Base-by-base conservation (phyloP, 1,140 invertebrate genomes). In the Triops cancriformis region DNA sequence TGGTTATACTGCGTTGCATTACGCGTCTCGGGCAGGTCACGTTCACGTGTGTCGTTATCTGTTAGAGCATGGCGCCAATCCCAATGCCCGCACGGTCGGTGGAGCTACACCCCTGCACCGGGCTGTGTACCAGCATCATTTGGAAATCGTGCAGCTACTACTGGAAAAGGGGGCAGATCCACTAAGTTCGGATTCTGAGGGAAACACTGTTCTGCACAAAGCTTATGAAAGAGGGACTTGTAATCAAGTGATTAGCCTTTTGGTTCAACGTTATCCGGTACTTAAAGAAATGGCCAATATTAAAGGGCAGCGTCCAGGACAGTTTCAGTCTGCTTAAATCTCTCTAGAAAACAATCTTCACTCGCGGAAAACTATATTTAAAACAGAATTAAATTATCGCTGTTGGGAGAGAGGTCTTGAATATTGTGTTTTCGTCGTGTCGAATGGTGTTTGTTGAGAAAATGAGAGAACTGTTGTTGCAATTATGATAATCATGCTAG, bases 1-100 rank as follows among this genome's bases (percentile, higher is more conserved):
- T 80, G 92, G 92, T 27, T 94, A 94, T 81, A 92, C 89, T 73
- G 89, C 92, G 77, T 83, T 95, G 80, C 94, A 97, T 84, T 96
- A 97, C 88, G 93, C 94, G 26, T 90, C 93, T 51, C 88, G 94
- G 72, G 90, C 89, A 85, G 93, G 93, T 23, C 88, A 94, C 82
- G 81, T 86, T 12, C 83, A 89, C 75, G 87, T 93, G 74, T 95
- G 93, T 82, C 86, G 88, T 80, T 80, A 89, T 72, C 84, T 97
- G 5, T 73, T 96, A 26, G 79, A 87, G 41, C 84, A 89, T 81
- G 91, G 91, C 31, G 94, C 92, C 27, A 83, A 88, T 82, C 87
- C 93, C 14, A 89, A 96, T 87, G 88, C 88, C n/a, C 82, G 85
- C 73, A 96, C 94, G 6, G 89, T 88, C 80, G 92, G 92, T 3